Conservation (phyloP, 1,140 invertebrate genomes). For the Bradynema listronoti region DNA sequence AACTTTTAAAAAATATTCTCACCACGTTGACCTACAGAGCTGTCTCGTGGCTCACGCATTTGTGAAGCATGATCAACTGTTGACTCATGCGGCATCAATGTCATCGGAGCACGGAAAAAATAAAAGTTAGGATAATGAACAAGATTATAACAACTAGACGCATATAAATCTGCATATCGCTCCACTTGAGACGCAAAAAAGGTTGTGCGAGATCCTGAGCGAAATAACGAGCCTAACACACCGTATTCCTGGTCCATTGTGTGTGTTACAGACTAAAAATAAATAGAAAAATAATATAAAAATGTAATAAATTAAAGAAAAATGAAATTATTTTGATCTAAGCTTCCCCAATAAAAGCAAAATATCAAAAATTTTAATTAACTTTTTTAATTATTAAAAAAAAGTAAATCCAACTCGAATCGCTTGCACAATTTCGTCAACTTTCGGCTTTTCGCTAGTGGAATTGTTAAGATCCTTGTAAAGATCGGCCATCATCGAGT, state of each 20-base stretch:
- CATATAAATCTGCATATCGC: conserved; percentile 93
- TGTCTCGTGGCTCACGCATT: conserved; percentile 27
- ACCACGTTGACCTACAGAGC: conserved; percentile 44
- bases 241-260: conserved; percentile 98
- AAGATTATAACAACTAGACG: conserved; percentile 86
- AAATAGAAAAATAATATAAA: not conserved
- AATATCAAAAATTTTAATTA: too few relatives aligned
- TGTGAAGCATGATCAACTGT: conserved; percentile 41
- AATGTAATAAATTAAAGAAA: not conserved
- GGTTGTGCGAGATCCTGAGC: conserved; percentile 82
- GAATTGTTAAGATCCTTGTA: conserved; percentile 95
- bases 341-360: too few relatives aligned
- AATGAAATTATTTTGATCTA: too few relatives aligned
- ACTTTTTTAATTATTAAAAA: too few relatives aligned
- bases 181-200: conserved; percentile 94
- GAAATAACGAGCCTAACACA: conserved; percentile 89
- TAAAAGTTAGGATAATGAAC: conserved; percentile 98
- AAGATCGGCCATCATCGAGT: conserved; percentile 82
- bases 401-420: conserved; percentile 64
- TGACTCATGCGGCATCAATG: conserved; percentile 91
- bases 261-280: conserved; percentile 73
- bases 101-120: conserved; percentile 62
- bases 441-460: conserved; percentile 84
- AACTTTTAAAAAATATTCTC: not conserved
- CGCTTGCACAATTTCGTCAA: conserved; percentile 73